phyloP scores from a whole-genome alignment of 2,888 invertebrate genomes.

The Thymelicus sylvestris region DNA sequence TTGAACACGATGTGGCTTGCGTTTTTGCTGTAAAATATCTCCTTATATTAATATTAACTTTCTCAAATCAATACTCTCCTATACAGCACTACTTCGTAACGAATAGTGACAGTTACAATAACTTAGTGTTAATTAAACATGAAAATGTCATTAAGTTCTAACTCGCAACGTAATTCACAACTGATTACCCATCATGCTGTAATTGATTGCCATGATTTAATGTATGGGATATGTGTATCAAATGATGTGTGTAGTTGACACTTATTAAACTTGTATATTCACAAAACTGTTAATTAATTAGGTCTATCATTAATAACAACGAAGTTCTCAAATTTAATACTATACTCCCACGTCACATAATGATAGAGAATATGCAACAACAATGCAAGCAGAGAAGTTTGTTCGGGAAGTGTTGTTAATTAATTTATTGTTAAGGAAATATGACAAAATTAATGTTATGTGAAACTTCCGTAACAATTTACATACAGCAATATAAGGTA shows the following conservation, averaged over 20 bases:
- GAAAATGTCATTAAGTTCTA: background rate
- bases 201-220: too few relatives aligned
- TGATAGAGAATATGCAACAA: conserved; percentile 27
- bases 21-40: conserved; percentile 68
- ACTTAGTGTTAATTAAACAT: background rate
- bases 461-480: conserved; percentile 30
- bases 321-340: too few relatives aligned
- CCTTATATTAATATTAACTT: conserved; percentile 5
- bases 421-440: conserved; percentile 4
- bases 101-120: too few relatives aligned
- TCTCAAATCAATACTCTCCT: background rate
- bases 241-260: too few relatives aligned
- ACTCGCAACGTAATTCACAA: too few relatives aligned
- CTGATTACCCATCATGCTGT: too few relatives aligned
- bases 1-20: conserved; percentile 82
- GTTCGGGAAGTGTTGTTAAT: conserved; percentile 14
- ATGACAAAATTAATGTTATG: conserved; percentile 32
- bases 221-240: too few relatives aligned
- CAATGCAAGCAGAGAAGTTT: conserved; percentile 9
- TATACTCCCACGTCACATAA: background rate
- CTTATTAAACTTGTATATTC: too few relatives aligned
- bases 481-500: conserved; percentile 41
- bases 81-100: too few relatives aligned
- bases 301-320: too few relatives aligned
- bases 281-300: too few relatives aligned